phyloP scores from a whole-genome alignment of 1,140 invertebrate genomes.

The Calycopis cecrops region DNA sequence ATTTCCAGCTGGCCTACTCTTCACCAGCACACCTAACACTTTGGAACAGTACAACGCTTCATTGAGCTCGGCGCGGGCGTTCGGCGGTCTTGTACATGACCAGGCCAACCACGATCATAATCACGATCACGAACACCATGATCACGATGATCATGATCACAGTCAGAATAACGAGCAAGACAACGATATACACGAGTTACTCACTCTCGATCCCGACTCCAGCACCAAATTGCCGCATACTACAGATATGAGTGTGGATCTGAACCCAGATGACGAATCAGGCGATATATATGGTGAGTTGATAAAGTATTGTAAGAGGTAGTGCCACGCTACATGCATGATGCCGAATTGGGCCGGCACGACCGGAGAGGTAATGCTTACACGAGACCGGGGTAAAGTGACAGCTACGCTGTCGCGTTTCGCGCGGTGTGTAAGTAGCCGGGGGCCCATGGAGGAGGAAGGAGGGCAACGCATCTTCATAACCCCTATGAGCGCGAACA shows the following conservation, averaged over 20 bases:
- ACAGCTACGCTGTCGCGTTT: too few relatives aligned
- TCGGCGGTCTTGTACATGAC: slow-evolving; percentile 45
- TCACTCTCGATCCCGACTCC: slow-evolving; percentile 21
- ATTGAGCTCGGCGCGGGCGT: slow-evolving; percentile 54
- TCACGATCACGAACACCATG: slow-evolving; percentile 27
- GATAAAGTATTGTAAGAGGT: not conserved
- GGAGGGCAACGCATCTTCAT: too few relatives aligned
- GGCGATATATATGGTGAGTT: slow-evolving; percentile 26
- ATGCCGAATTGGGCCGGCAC: too few relatives aligned
- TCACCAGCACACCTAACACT: slow-evolving; percentile 53
- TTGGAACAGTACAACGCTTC: slow-evolving; percentile 60
- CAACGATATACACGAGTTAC: slow-evolving; percentile 3
- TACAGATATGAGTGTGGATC: slow-evolving; percentile 37
- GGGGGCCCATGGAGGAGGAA: too few relatives aligned
- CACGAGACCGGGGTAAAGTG: too few relatives aligned
- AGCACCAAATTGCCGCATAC: slow-evolving; percentile 20
- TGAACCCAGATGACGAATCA: slow-evolving; percentile 40
- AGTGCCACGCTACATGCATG: too few relatives aligned
- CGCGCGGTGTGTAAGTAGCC: too few relatives aligned
- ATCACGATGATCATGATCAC: slow-evolving; percentile 28
- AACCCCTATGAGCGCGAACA: too few relatives aligned
- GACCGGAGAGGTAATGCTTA: too few relatives aligned
- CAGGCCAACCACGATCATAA: slow-evolving; percentile 33
- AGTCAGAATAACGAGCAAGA: slow-evolving; percentile 27
- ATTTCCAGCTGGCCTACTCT: slow-evolving; percentile 61